Percentiles rank a stretch among this genome's conserved stretches.
phyloP scores from a whole-genome alignment of 2,888 invertebrate species.

The Andrena flavipes region DNA sequence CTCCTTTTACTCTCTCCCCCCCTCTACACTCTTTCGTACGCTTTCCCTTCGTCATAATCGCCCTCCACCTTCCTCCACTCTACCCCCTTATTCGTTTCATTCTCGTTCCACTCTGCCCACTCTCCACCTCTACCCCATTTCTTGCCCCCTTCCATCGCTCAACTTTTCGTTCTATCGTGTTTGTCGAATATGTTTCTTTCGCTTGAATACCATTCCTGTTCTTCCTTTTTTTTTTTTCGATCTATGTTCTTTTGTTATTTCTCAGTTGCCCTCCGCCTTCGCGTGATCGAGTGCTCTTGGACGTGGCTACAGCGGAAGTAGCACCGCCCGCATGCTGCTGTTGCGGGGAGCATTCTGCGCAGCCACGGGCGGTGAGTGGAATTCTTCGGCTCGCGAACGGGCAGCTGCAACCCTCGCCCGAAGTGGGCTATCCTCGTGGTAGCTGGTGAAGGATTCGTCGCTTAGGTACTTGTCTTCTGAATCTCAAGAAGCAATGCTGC shows the following conservation, averaged over 20 bases:
- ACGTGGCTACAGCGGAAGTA: slow-evolving; percentile 62
- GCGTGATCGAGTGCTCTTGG: slow-evolving; percentile 35
- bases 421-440: slow-evolving; percentile 65
- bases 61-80: slow-evolving; percentile 34
- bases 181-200: slow-evolving; percentile 29
- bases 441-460: not conserved
- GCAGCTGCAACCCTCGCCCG: slow-evolving; percentile 60
- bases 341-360: slow-evolving; percentile 44
- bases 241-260: slow-evolving; percentile 8
- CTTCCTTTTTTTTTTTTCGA: slow-evolving; percentile 17
- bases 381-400: slow-evolving; percentile 62
- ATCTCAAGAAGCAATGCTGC: too few species aligned
- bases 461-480: too few species aligned
- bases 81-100: slow-evolving; percentile 59
- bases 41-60: slow-evolving; percentile 65
- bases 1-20: slow-evolving; percentile 24
- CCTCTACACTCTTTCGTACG: slow-evolving; percentile 48
- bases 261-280: slow-evolving; percentile 26
- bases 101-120: slow-evolving; percentile 42
- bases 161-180: slow-evolving; percentile 33
- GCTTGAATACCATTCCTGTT: slow-evolving; percentile 33
- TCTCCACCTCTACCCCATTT: slow-evolving; percentile 11
- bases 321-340: slow-evolving; percentile 53
- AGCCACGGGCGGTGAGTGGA: slow-evolving; percentile 58
- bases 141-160: not conserved